Base-by-base conservation (phyloP, 2,797 vertebrate genomes). In the Anguilla pacifica region DNA sequence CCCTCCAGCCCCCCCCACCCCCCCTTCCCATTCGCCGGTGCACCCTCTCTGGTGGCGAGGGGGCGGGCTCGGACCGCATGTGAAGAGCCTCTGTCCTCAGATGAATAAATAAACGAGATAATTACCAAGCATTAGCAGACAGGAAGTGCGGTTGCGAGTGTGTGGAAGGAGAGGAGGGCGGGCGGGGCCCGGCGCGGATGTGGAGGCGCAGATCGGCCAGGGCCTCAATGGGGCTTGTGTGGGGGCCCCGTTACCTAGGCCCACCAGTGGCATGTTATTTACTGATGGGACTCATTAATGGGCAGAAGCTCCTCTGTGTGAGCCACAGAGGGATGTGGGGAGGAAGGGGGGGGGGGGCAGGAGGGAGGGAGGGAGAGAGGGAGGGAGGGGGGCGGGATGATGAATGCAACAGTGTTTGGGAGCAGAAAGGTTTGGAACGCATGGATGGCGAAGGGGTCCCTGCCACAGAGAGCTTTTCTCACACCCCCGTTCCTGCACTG, bases 371-470 rank as follows among this genome's bases (percentile, higher is more conserved):
- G 77, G 86, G 86, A 46, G 77, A 35, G n/a, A 43, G 53, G 55
- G 31, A 35, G 72, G 74, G 72, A 83, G 92, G 93, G 94, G 93
- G 93, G 93, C 89, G 90, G 91, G 93, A 92, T 95, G 95, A 96
- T 96, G 96, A 97, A 96, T 96, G 96, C 95, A 11, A 95, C 88
- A 93, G 95, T 96, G 96, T 96, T 94, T 93, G 93, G 89, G 91
- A 46, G 91, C 92, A 90, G 92, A 96, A 96, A 95, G 95, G 95
- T 95, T 96, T 92, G 94, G 94, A 95, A 96, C 95, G 95, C 94
- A 95, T 92, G 93, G 81, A 90, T 94, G 95, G 93, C 91, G 95
- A 94, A 94, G 95, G 39, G 95, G 96, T 95, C 96, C 94, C 94
- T 93, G 94, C 95, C 95, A 95, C 96, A 95, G 95, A 96, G 95